Evolutionary conservation across 2,113 vertebrate genomes (phyloP).

Genomic region (Dendropsophus ebraccatus): DNA sequence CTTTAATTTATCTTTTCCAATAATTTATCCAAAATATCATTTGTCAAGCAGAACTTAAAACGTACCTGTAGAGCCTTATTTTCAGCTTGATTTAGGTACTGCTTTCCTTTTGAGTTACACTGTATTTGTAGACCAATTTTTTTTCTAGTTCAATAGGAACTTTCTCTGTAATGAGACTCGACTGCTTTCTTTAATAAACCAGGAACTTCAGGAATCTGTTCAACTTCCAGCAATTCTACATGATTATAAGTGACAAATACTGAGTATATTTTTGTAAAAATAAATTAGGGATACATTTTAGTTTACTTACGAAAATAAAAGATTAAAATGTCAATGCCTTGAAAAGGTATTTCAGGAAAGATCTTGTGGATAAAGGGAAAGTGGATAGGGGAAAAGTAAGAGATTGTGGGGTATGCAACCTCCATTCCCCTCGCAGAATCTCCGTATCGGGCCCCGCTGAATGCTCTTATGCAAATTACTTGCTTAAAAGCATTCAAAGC

Average conservation of each 20-base stretch:
- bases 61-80: slow-evolving; percentile 3
- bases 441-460: too few relatives aligned
- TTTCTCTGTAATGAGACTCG: not conserved
- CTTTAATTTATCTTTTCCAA: slow-evolving; percentile 49
- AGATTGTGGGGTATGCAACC: too few relatives aligned
- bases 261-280: not conserved
- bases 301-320: not conserved
- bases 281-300: not conserved
- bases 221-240: not conserved
- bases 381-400: too few relatives aligned
- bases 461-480: too few relatives aligned
- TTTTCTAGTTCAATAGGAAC: not conserved
- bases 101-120: slow-evolving; percentile 1
- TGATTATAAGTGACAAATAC: slow-evolving; percentile 4
- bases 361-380: too few relatives aligned
- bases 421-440: too few relatives aligned
- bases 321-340: too few relatives aligned
- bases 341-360: too few relatives aligned
- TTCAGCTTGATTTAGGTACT: slow-evolving; percentile 30
- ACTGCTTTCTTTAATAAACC: not conserved
- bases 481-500: too few relatives aligned
- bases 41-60: slow-evolving; percentile 49
- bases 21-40: slow-evolving; percentile 54
- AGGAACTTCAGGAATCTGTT: not conserved
- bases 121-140: not conserved